Conservation (phyloP, 2,888 invertebrate species). For the Patella caerulea region DNA sequence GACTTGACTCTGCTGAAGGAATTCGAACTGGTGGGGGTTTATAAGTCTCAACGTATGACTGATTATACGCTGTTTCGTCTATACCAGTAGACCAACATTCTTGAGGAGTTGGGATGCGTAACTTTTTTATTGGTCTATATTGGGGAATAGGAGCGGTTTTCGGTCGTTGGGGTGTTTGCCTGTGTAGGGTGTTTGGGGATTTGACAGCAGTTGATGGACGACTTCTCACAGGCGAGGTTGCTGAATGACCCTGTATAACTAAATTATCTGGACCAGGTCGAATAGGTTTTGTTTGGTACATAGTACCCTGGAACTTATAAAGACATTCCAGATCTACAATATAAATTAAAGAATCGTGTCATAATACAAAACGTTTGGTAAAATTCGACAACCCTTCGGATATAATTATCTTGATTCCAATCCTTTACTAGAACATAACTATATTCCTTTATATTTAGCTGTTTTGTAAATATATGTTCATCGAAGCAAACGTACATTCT, state of each 20-base stretch:
- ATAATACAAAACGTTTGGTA: not conserved
- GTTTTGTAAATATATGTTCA: too few species aligned
- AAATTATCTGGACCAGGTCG: slow-evolving; percentile 39
- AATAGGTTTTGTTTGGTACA: slow-evolving; percentile 49
- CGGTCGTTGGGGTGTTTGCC: slow-evolving; percentile 24
- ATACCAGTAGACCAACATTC: slow-evolving; percentile 47
- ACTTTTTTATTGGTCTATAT: slow-evolving; percentile 48
- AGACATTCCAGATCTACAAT: slow-evolving; percentile 54
- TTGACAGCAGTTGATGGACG: slow-evolving; percentile 1
- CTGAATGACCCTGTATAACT: slow-evolving; percentile 32
- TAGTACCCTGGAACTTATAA: slow-evolving; percentile 53
- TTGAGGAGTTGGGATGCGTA: slow-evolving; percentile 53
- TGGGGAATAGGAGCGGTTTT: slow-evolving; percentile 51
- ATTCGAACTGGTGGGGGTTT: slow-evolving; percentile 8
- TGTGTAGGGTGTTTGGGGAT: not conserved
- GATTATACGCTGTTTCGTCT: slow-evolving; percentile 12
- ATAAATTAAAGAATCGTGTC: not conserved
- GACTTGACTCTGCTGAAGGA: slow-evolving; percentile 16
- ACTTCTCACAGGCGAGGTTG: not conserved
- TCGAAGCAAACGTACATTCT: too few species aligned
- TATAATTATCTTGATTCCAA: not conserved
- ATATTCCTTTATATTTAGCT: too few species aligned
- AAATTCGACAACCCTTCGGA: not conserved
- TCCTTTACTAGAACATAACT: not conserved
- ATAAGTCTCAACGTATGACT: slow-evolving; percentile 10